A percentile compares a stretch with the other conserved stretches of the same genome.
phyloP scores from a whole-genome alignment of 2,113 vertebrate genomes.

The Parotia lawesii region DNA sequence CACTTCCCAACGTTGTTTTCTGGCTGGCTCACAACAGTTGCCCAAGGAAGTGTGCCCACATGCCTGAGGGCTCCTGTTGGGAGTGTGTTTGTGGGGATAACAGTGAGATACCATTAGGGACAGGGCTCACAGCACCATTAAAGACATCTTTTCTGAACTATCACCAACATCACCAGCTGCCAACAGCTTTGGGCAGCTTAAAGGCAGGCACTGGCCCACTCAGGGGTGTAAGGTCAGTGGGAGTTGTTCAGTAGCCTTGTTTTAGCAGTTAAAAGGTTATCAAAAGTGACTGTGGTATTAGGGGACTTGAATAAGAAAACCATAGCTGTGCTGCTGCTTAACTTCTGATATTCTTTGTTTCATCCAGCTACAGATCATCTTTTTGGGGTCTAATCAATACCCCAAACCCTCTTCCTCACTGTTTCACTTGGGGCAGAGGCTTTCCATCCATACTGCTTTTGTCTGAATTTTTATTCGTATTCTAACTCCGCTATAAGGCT shows the following conservation, averaged over 20 bases:
- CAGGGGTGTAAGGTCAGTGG: not conserved
- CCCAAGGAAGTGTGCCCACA: not conserved
- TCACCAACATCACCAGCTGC: not conserved
- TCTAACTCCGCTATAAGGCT: not conserved
- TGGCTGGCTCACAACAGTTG: not conserved
- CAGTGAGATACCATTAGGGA: not conserved
- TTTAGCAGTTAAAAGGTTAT: not conserved
- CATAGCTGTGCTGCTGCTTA: not conserved
- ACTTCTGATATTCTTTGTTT: not conserved
- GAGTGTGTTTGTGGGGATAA: not conserved
- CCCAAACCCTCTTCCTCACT: not conserved
- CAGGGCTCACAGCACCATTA: not conserved
- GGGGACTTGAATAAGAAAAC: not conserved
- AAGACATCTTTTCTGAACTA: not conserved
- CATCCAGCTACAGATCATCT: not conserved
- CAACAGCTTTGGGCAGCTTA: not conserved
- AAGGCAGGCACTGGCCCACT: not conserved
- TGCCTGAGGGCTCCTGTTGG: not conserved
- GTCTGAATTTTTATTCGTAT: not conserved
- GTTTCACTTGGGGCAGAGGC: not conserved
- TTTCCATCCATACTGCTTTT: not conserved
- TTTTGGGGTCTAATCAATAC: not conserved
- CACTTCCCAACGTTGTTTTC: fast-evolving
- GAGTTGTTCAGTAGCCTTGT: not conserved
- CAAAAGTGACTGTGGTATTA: not conserved